Evolutionary conservation across 2,888 invertebrate species (phyloP).

Genomic region (Anthophora plumipes): DNA sequence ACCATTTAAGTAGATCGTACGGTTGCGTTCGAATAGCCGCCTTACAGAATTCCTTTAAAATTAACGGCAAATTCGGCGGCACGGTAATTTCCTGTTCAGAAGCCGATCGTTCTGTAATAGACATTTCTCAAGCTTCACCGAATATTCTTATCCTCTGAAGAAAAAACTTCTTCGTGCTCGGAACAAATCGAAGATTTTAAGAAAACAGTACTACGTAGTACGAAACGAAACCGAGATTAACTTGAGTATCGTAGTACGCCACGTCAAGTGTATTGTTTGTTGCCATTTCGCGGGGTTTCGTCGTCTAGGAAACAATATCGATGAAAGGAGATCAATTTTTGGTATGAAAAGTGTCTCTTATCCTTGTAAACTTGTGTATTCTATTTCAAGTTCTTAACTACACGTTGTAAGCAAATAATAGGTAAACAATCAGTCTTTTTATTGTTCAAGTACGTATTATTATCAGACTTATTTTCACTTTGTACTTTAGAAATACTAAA

Average conservation of each 20-base stretch:
- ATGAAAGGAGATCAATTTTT: slow-evolving; percentile 48
- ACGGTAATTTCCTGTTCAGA: slow-evolving; percentile 89
- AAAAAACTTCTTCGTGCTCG: neutral
- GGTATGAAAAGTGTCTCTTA: slow-evolving; percentile 13
- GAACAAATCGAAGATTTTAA: slow-evolving; percentile 10
- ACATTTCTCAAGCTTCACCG: slow-evolving; percentile 63
- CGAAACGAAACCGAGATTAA: slow-evolving; percentile 14
- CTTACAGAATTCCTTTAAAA: slow-evolving; percentile 94
- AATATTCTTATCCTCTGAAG: neutral
- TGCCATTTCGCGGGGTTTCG: slow-evolving; percentile 37
- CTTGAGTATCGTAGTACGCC: slow-evolving; percentile 26
- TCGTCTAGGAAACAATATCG: slow-evolving; percentile 64
- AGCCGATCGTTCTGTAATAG: slow-evolving; percentile 88
- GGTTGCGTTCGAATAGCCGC: slow-evolving; percentile 96
- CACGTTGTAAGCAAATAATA: neutral
- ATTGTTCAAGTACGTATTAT: neutral
- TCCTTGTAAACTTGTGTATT: neutral
- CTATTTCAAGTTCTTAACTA: neutral
- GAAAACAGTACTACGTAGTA: neutral
- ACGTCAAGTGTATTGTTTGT: slow-evolving; percentile 37
- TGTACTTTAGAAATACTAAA: too few species aligned
- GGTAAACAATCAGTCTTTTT: neutral
- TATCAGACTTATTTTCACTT: too few species aligned
- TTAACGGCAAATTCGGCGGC: slow-evolving; percentile 92
- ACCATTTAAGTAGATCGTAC: slow-evolving; percentile 93